Percentiles rank a stretch among this genome's conserved stretches.
Conservation (phyloP, 2,888 invertebrate genomes). For the Mayetiola destructor region DNA sequence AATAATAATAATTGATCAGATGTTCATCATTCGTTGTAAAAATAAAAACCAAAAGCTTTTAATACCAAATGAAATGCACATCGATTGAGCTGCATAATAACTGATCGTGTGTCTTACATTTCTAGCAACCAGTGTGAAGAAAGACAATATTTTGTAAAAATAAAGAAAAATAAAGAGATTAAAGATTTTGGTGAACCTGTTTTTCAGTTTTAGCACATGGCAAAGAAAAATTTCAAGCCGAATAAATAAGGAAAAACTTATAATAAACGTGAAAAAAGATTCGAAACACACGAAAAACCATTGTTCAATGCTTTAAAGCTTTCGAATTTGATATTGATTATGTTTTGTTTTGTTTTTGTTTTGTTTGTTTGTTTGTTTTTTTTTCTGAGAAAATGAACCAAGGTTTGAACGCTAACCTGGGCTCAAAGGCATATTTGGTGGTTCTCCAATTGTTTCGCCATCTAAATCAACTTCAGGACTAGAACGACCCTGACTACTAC, state of each 20-base stretch:
- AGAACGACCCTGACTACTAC: conserved; percentile 37
- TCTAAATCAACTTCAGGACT: conserved; percentile 28
- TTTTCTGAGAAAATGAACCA: conserved; percentile 11
- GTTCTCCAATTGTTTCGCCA: conserved; percentile 28
- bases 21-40: no score
- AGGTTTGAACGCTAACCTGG: conserved; percentile 30
- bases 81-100: no score
- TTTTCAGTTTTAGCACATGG: not conserved
- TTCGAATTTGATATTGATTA: no score
- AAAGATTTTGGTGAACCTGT: not conserved
- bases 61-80: no score
- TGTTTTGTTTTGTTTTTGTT: not conserved
- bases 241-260: not conserved
- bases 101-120: no score
- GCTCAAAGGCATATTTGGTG: conserved; percentile 35
- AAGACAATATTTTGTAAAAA: not conserved
- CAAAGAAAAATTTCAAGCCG: not conserved
- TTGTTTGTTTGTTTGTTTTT: not conserved
- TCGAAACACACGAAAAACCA: not conserved
- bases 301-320: not conserved
- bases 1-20: no score
- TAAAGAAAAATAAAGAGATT: not conserved
- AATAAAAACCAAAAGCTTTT: no score
- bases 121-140: no score
- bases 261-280: not conserved